Conservation (phyloP, 2,888 invertebrate species). For the Papilio demoleus region DNA sequence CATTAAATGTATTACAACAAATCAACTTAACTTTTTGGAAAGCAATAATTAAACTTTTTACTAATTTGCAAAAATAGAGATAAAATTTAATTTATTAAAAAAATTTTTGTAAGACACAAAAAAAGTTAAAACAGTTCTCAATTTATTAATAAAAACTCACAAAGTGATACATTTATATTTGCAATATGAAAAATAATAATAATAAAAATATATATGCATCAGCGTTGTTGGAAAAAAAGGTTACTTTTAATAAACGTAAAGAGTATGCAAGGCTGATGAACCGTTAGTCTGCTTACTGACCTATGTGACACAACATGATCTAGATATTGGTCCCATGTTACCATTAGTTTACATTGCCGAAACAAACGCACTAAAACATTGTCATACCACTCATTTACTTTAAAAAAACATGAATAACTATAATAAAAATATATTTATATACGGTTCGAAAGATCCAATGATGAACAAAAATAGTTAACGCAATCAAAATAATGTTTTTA, state of each 20-base stretch:
- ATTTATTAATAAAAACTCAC: neutral
- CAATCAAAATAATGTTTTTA: too few species aligned
- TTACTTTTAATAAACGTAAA: constrained; percentile 47
- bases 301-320: constrained; percentile 51
- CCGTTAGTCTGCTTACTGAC: constrained; percentile 58
- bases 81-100: too few species aligned
- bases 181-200: neutral
- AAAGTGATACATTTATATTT: neutral
- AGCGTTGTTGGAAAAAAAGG: constrained; percentile 12
- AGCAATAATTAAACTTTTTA: neutral
- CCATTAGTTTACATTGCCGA: neutral
- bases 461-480: too few species aligned
- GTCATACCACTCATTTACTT: neutral
- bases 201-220: constrained; percentile 17
- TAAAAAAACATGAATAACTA: neutral
- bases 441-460: too few species aligned
- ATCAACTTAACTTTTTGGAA: neutral
- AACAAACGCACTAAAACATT: neutral
- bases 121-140: too few species aligned
- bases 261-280: constrained; percentile 39
- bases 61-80: neutral
- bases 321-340: constrained; percentile 41
- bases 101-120: too few species aligned
- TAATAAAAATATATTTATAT: too few species aligned
- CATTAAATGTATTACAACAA: too few species aligned